Conservation (phyloP, 2,888 invertebrate genomes). For the Cheiracanthium punctorium region DNA sequence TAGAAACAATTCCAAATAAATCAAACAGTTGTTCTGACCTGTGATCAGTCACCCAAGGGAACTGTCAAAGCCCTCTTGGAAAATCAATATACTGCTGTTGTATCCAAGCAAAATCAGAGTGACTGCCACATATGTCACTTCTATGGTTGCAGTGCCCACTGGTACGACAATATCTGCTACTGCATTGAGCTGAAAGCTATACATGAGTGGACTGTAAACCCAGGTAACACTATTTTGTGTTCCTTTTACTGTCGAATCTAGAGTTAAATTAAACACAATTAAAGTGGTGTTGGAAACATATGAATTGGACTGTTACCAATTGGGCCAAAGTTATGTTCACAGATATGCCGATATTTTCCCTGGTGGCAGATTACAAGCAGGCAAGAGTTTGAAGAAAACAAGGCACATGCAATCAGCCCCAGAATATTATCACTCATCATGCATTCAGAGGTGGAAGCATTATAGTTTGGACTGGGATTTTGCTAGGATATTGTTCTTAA, state of each 20-base stretch:
- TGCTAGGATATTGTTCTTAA: not conserved
- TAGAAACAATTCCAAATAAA: too few relatives aligned
- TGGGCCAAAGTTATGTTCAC: conserved; percentile 14
- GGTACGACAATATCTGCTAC: too few relatives aligned
- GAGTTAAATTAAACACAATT: not conserved
- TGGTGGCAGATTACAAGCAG: not conserved
- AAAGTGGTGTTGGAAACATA: too few relatives aligned
- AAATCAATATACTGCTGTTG: conserved; percentile 9
- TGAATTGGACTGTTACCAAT: not conserved
- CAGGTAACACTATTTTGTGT: not conserved
- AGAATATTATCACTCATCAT: not conserved
- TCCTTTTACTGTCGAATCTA: not conserved
- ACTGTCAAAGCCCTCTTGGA: not conserved
- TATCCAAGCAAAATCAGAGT: conserved; percentile 12
- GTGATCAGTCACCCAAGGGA: too few relatives aligned
- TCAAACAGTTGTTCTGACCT: too few relatives aligned
- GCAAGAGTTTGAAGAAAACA: not conserved
- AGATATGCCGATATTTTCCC: conserved; percentile 4
- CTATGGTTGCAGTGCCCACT: conserved; percentile 1
- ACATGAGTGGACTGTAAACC: conserved; percentile 1
- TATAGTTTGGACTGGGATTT: conserved; percentile 14
- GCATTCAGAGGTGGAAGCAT: conserved; percentile 5
- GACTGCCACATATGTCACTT: conserved; percentile 3
- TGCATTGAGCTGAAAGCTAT: not conserved
- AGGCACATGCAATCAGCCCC: conserved; percentile 10